Evolutionary conservation across 1,140 invertebrate species (phyloP), one percentile per base, ranked within the genome.

Genomic region (Stenopsyche tienmushanensis): DNA sequence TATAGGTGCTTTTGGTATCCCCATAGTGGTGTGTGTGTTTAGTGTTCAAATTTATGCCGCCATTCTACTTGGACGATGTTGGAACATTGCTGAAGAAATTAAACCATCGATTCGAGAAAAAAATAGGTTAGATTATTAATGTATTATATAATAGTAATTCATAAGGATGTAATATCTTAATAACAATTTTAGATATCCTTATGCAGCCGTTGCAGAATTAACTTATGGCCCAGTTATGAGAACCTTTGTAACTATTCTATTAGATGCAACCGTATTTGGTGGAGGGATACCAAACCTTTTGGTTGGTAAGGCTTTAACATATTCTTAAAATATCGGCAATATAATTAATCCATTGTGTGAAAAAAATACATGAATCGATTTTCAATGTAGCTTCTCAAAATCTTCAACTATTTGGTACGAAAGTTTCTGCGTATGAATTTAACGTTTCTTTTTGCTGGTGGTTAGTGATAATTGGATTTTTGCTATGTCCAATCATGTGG

Each of bases 401-500:
- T 75, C 76, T 92, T 41, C 86, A 91, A 74, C 74, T 90, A 3
- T 84, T 92, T 20, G 89, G 88, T 20, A 72, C 85, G 55, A 87
- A 88, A 76, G 80, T 89, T 60, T 83, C 83, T 0, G 78, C 80
- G 0, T 78, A 83, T 2, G 72, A 77, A 29, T 84, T 89, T 59
- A 79, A 85, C 70, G 75, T 91, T 17, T 88, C 89, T 0, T 91
- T 87, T 70, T 91, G 90, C 71, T 86, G 89, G 64, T 91, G 89
- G 89, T 82, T 91, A 70, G 73, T 91, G 1, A 71, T 90, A 7
- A 78, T 91, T 5, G 89, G 87, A 0, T 53, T 88, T 1, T 71
- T 88, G 50, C 77, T 91, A 5, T 90, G 88, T 69, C 90, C 90
- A 0, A 75, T 91, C 42, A 86, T 91, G 83, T 91, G 90, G 90